Base-by-base conservation (phyloP, 1,140 invertebrate species). In the Zaprionus africanus region DNA sequence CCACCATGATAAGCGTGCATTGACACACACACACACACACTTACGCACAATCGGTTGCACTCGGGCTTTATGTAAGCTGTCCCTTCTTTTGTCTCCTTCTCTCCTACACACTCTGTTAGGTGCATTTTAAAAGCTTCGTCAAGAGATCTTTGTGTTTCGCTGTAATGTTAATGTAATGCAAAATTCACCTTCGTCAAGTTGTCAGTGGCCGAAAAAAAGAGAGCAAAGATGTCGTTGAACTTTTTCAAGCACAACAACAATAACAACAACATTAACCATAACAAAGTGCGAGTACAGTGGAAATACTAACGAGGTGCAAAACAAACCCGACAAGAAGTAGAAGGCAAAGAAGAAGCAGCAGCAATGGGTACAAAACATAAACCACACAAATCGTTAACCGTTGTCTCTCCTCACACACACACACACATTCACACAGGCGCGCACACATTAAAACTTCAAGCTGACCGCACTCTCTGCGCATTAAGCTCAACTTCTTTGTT, bases 191-290 rank as follows among this genome's bases (percentile, higher is more conserved):
- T 24, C n/a, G 57, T 58, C 54, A 49, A 57, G 24, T 46, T 36
- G 46, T 34, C 31, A 9, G 31, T 34, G 57, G 60, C 51, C 65
- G 49, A 66, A 66, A 67, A 53, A 66, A 63, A 68, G 36, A 43
- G 49, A 65, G 28, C 46, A 36, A 54, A 36, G 31, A 67, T 69
- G 80, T 87, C 80, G 63, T 75, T 87, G 84, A 87, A 83, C 84
- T 72, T 61, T 59, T 69, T 79, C 54, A 60, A 79, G 72, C 57
- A 66, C 71, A 76, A 71, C 71, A 76, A 71, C 67, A 59, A 38
- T 17, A 58, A 65, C 62, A 73, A 28, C 46, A 59, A 26, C 26
- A 38, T 17, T 26, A 51, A 61, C 22, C 34, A 65, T 72, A 74
- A 64, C 66, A 61, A 80, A 70, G 49, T 51, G 38, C 17, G 46